Conservation (phyloP, 2,113 vertebrate genomes). For the Bos javanicus region DNA sequence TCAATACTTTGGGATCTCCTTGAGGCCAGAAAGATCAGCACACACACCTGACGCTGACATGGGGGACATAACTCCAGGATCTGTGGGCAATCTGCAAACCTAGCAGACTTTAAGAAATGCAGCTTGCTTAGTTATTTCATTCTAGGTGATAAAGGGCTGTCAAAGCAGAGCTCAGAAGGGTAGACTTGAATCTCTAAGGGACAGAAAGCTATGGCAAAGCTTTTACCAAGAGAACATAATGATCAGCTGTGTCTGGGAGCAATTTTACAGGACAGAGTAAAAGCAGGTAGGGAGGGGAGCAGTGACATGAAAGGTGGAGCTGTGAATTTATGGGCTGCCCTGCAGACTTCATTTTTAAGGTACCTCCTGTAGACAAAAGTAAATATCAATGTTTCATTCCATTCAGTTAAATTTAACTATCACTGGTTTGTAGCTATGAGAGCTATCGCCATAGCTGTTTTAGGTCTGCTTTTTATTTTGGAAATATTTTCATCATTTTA, state of each 20-base stretch:
- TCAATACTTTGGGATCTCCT: accelerated
- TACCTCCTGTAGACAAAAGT: not conserved
- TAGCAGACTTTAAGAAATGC: not conserved
- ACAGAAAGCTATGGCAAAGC: not conserved
- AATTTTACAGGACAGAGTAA: not conserved
- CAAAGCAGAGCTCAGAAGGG: not conserved
- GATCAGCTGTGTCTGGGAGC: not conserved
- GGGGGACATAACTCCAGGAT: too few relatives aligned
- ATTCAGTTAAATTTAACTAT: not conserved
- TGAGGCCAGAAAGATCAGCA: not conserved
- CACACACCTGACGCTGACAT: accelerated
- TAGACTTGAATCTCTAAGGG: not conserved
- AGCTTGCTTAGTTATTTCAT: not conserved
- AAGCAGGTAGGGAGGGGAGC: not conserved
- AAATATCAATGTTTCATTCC: not conserved
- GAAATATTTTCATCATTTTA: not conserved
- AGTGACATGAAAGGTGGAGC: too few relatives aligned
- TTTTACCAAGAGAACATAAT: not conserved
- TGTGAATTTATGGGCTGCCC: not conserved
- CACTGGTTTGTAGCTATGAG: not conserved
- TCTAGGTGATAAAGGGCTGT: not conserved
- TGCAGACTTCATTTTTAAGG: not conserved
- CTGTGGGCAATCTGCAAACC: not conserved
- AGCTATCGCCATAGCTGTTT: not conserved
- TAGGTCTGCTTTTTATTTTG: not conserved